Evolutionary conservation across 2,888 invertebrate genomes (phyloP).

Genomic region (Aproaerema taeniolella): DNA sequence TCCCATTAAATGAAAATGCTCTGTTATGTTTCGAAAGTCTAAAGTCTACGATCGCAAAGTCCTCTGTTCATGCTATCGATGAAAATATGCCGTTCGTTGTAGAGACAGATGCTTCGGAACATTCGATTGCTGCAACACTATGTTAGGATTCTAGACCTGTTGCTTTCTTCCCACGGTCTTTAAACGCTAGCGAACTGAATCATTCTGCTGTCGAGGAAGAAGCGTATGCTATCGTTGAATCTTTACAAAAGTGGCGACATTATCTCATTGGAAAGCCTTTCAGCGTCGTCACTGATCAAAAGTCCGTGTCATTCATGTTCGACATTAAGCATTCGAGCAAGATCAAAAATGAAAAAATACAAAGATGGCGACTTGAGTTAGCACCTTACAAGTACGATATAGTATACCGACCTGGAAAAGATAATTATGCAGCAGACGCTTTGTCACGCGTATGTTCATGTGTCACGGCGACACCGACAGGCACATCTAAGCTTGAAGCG

Average conservation of each 20-base stretch:
- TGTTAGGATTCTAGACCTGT: conserved; percentile 12
- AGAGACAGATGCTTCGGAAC: conserved; percentile 11
- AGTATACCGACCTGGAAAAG: conserved; percentile 20
- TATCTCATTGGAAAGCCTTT: conserved; percentile 12
- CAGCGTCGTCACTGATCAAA: conserved; percentile 14
- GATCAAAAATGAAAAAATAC: conserved; percentile 21
- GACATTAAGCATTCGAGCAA: conserved; percentile 12
- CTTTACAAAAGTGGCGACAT: conserved; percentile 13
- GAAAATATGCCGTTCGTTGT: conserved; percentile 5
- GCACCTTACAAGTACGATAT: conserved; percentile 22
- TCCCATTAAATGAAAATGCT: conserved; percentile 4
- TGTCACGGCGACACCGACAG: not conserved
- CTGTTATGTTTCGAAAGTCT: conserved; percentile 11
- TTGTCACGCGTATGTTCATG: conserved; percentile 16
- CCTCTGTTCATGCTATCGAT: conserved; percentile 8
- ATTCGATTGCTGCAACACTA: conserved; percentile 11
- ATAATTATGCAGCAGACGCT: conserved; percentile 21
- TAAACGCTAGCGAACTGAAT: conserved; percentile 12
- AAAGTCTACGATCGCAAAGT: conserved; percentile 13
- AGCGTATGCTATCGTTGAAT: conserved; percentile 18
- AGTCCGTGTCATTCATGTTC: conserved; percentile 20
- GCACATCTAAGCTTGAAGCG: conserved; percentile 8
- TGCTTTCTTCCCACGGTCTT: conserved; percentile 11
- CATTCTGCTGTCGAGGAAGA: conserved; percentile 22
- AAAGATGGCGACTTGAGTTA: conserved; percentile 20